Conservation (phyloP, 37 sponge, comb jelly and placozoan species). For the Aplysina aerophoba region DNA sequence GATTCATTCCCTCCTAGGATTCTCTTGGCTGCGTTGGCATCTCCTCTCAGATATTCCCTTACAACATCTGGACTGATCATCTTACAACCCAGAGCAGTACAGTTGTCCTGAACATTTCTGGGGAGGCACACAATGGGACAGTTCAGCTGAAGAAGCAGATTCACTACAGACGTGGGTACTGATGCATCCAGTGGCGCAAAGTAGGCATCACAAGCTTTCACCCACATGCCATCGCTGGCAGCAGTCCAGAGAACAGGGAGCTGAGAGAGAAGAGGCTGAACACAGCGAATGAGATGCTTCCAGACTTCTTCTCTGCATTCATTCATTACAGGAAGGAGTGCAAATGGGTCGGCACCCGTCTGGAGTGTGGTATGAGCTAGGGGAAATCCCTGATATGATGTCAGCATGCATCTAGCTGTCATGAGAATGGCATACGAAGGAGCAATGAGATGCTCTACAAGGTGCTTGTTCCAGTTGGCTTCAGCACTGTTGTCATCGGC, state of each 20-base stretch:
- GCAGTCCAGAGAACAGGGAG: slow-evolving; percentile 57
- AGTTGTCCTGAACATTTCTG: not conserved
- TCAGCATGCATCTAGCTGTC: slow-evolving; percentile 24
- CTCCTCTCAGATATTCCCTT: not conserved
- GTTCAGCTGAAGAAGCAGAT: slow-evolving; percentile 22
- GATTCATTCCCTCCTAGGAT: not conserved
- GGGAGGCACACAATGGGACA: slow-evolving; percentile 49
- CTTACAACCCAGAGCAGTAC: not conserved
- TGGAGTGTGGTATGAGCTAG: slow-evolving; percentile 11
- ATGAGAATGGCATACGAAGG: slow-evolving; percentile 64
- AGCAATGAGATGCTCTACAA: slow-evolving; percentile 46
- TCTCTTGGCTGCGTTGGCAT: not conserved
- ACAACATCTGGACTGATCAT: slow-evolving; percentile 36
- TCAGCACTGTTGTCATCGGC: slow-evolving; percentile 70
- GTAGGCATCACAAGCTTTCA: slow-evolving; percentile 40
- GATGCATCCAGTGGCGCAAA: slow-evolving; percentile 22
- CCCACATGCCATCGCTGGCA: slow-evolving; percentile 62
- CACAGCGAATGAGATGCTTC: slow-evolving; percentile 43
- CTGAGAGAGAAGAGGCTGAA: not conserved
- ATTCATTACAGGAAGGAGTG: slow-evolving; percentile 50
- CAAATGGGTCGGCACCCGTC: slow-evolving; percentile 40
- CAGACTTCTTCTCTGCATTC: slow-evolving; percentile 43
- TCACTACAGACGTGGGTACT: slow-evolving; percentile 18
- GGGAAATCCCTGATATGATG: slow-evolving; percentile 17
- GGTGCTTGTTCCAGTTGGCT: slow-evolving; percentile 73